phyloP scores from a whole-genome alignment of 1,140 invertebrate species.

The Drosophila navojoa region DNA sequence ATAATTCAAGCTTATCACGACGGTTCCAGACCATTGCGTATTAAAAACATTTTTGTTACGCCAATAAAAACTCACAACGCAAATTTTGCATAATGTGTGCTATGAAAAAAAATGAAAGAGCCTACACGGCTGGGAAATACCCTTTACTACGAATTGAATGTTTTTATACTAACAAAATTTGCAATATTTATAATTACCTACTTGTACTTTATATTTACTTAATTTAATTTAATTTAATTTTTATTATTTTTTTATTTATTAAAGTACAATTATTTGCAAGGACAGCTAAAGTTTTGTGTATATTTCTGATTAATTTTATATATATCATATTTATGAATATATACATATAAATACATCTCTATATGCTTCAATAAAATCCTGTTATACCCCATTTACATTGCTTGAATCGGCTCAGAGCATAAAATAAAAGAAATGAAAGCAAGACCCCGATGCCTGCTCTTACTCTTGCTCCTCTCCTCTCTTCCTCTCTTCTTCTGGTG shows the following conservation, averaged over 20 bases:
- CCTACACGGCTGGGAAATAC: not conserved
- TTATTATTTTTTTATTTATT: too few relatives aligned
- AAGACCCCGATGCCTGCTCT: not conserved
- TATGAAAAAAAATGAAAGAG: slow-evolving; percentile 48
- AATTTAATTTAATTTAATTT: too few relatives aligned
- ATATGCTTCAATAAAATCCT: slow-evolving; percentile 3
- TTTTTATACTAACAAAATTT: too few relatives aligned
- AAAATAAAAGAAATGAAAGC: slow-evolving; percentile 20
- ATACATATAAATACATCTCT: too few relatives aligned
- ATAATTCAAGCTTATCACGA: slow-evolving; percentile 76
- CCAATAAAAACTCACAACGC: slow-evolving; percentile 74
- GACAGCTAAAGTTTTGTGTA: too few relatives aligned
- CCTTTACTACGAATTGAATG: not conserved
- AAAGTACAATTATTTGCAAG: too few relatives aligned
- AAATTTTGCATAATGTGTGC: slow-evolving; percentile 76
- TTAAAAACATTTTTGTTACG: slow-evolving; percentile 82
- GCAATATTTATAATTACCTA: too few relatives aligned
- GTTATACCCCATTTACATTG: not conserved
- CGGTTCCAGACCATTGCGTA: slow-evolving; percentile 81
- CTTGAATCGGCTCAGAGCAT: not conserved
- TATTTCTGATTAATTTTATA: too few relatives aligned
- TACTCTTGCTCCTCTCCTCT: not conserved
- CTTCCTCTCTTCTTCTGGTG: not conserved
- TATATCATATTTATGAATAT: too few relatives aligned
- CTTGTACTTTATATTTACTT: too few relatives aligned